Base-by-base conservation (phyloP, 2,797 vertebrate genomes). In the Pipistrellus nathusii region DNA sequence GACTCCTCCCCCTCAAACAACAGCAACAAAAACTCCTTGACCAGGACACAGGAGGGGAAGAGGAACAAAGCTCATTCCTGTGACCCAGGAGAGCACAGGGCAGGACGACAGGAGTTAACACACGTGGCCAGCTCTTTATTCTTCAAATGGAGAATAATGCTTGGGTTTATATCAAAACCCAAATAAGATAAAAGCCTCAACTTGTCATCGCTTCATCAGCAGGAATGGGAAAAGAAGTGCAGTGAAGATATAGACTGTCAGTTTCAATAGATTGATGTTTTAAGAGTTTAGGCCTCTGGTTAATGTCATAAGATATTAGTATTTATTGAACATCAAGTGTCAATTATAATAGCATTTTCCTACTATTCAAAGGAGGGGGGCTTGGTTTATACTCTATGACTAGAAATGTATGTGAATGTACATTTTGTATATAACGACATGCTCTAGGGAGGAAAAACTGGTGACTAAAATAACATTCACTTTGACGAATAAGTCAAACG, bases 11-110 rank as follows among this genome's bases (percentile, higher is more conserved):
- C 95, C 46, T 5, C 76, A 93, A 88, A 81, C 1, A 30, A 68
- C 76, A 51, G 91, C 73, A n/a, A 80, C 77, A 44, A 44, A 64
- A 75, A 71, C 68, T 20, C 83, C 78, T 90, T 48, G 66, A 91
- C 88, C 55, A 66, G 92, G 94, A 95, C 57, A 20, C 76, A n/a
- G 90, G 93, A 72, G 15, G 35, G 72, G 66, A 48, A 73, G 86
- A 90, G 72, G 59, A 94, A 85, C 8, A 68, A 85, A 85, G 85
- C 72, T 90, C 1, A 0, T 91, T 93, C 76, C 64, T 68, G 77
- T 86, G 78, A 73, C 68, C 75, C 21, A 48, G 25, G 84, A 23
- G 48, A 76, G 72, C 57, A 6, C 2, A 95, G 62, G 3, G 12
- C 20, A 10, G 72, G n/a, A 69, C 30, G 35, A 5, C 32, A 35